A percentile compares a stretch with the other conserved stretches of the same genome.
Conservation (phyloP, 2,797 vertebrate species). For the Catamblyrhynchus diadema region DNA sequence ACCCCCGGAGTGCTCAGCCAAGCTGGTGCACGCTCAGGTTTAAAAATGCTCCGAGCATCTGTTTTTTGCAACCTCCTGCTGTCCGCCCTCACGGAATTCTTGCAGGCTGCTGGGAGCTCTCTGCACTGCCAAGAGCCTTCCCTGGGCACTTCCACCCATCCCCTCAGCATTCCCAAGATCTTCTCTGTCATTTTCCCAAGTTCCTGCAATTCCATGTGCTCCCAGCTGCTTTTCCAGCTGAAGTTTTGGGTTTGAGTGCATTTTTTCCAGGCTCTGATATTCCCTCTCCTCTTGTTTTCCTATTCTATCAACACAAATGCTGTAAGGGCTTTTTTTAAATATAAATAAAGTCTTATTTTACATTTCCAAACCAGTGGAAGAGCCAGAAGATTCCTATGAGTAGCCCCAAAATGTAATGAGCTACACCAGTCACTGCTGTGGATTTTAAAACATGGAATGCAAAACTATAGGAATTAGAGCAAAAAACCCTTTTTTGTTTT, state of each 20-base stretch:
- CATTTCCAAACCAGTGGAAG: neutral
- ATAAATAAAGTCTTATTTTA: neutral
- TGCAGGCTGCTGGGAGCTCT: neutral
- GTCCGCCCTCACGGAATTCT: neutral
- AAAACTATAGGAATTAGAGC: neutral
- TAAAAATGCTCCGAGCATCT: slow-evolving; percentile 26
- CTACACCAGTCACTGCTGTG: neutral
- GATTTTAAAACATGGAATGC: neutral
- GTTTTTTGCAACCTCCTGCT: slow-evolving; percentile 16
- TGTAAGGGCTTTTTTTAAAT: neutral
- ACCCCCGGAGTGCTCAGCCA: neutral
- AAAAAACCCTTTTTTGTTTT: neutral
- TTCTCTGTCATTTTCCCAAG: neutral
- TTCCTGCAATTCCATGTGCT: slow-evolving; percentile 17
- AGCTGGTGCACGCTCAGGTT: neutral
- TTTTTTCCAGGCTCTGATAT: neutral
- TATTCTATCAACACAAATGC: neutral
- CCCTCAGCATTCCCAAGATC: neutral
- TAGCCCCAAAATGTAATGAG: neutral
- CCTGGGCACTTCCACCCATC: neutral
- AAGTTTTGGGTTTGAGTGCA: neutral
- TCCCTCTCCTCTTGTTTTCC: neutral
- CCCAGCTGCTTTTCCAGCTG: slow-evolving; percentile 29
- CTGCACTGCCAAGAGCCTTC: neutral
- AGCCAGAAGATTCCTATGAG: neutral